Evolutionary conservation across 2,888 invertebrate species (phyloP).

Genomic region (Branchellion lobata): DNA sequence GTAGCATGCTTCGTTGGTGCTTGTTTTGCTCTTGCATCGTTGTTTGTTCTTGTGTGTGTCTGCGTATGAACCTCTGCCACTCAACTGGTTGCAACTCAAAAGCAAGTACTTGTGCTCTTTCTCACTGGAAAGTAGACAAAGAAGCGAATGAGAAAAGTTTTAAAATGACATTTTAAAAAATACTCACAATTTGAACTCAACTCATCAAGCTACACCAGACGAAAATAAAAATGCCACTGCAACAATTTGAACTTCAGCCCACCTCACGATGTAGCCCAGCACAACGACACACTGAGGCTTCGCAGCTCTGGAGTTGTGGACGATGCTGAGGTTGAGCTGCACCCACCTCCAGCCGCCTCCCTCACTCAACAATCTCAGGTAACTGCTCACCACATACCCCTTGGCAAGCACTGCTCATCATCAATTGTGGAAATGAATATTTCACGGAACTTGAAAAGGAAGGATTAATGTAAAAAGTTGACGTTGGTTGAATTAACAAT

Average conservation of each 20-base stretch:
- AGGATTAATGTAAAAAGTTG: too few species aligned
- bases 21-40: background rate
- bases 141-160: too few species aligned
- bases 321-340: constrained; percentile 95
- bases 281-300: constrained; percentile 94
- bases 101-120: background rate
- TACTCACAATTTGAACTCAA: too few species aligned
- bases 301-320: constrained; percentile 91
- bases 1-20: too few species aligned
- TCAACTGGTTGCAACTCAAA: background rate
- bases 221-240: too few species aligned
- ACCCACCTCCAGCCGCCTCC: constrained; percentile 98
- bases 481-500: too few species aligned
- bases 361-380: constrained; percentile 91
- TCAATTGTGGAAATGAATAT: background rate
- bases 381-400: constrained; percentile 93
- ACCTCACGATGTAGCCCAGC: constrained; percentile 89
- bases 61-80: background rate
- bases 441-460: too few species aligned
- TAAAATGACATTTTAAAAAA: too few species aligned
- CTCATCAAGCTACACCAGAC: too few species aligned
- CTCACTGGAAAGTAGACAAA: too few species aligned
- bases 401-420: constrained; percentile 78
- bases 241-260: too few species aligned
- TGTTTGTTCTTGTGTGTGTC: background rate